phyloP scores from a whole-genome alignment of 2,888 invertebrate genomes.

The Tiliacea citrago region DNA sequence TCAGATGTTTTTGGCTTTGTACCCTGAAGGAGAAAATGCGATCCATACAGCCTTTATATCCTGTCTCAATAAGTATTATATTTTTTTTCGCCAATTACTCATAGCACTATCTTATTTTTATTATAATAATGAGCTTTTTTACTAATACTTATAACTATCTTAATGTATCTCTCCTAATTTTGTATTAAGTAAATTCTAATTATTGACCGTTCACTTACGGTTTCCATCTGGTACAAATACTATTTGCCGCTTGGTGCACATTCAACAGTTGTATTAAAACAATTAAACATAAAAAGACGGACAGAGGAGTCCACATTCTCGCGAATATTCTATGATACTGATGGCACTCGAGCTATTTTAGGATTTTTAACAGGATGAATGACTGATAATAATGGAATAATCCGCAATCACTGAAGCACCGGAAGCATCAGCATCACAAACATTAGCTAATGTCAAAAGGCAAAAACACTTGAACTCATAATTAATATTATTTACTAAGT shows the following conservation, averaged over 20 bases:
- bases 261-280: slow-evolving; percentile 30
- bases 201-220: slow-evolving; percentile 17
- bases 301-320: slow-evolving; percentile 18
- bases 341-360: slow-evolving; percentile 31
- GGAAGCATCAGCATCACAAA: slow-evolving; percentile 23
- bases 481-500: not conserved
- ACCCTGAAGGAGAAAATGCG: not conserved
- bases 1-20: not conserved
- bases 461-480: not conserved
- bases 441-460: not conserved
- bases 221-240: not conserved
- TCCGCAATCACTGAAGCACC: slow-evolving; percentile 29
- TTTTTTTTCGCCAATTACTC: not conserved
- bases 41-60: not conserved
- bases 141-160: not conserved
- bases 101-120: not conserved
- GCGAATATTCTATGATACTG: slow-evolving; percentile 20
- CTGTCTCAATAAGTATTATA: not conserved
- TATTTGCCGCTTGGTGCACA: slow-evolving; percentile 17
- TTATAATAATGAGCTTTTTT: not conserved
- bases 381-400: slow-evolving; percentile 11
- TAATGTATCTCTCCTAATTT: no score
- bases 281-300: slow-evolving; percentile 27
- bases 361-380: slow-evolving; percentile 31
- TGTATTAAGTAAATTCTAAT: not conserved